phyloP scores from a whole-genome alignment of 2,888 invertebrate genomes.

The Rotaria magnacalcarata region DNA sequence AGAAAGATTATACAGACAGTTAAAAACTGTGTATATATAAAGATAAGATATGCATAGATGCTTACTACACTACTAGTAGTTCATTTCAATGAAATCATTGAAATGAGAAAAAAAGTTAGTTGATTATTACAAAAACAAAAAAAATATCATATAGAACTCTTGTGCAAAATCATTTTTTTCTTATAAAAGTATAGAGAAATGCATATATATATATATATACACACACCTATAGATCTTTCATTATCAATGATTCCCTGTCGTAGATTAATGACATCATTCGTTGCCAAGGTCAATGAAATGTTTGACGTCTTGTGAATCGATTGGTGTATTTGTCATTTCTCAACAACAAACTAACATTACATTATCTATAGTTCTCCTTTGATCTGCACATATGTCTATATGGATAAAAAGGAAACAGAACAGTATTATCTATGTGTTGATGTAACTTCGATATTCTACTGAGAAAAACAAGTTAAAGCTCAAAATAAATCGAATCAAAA shows the following conservation, averaged over 20 bases:
- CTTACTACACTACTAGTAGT: neutral
- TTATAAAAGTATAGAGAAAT: neutral
- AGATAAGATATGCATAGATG: neutral
- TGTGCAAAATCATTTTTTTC: neutral
- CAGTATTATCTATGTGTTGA: neutral
- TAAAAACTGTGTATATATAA: neutral
- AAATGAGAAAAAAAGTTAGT: neutral
- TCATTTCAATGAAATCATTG: neutral
- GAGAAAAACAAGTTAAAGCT: neutral
- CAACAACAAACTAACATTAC: neutral
- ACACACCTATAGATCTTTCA: neutral
- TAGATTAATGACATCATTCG: neutral
- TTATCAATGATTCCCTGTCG: neutral
- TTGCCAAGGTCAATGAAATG: neutral
- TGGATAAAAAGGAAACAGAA: no score
- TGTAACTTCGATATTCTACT: neutral
- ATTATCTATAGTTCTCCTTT: neutral
- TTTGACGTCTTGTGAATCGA: neutral
- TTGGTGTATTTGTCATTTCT: neutral
- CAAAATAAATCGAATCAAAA: neutral
- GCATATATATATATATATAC: no score
- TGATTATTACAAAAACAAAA: neutral
- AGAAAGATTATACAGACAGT: neutral
- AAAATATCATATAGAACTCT: no score
- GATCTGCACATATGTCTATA: neutral